Evolutionary conservation across 2,113 vertebrate species (phyloP), one percentile per base, ranked within the genome.

Genomic region (Oryzias celebensis): DNA sequence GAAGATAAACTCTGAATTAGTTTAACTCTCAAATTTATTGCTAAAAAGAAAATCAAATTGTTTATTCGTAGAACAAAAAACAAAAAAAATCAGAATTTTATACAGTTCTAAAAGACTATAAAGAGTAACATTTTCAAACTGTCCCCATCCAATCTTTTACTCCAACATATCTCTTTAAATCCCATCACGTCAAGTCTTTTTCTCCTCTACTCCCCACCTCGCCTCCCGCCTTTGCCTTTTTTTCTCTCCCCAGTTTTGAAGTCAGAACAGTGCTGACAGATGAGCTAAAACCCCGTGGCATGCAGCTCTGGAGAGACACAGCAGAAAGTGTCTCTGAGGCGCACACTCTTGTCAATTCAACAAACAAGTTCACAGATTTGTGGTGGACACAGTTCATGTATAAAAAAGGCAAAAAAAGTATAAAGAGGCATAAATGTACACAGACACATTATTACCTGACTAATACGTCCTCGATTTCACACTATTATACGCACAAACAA

Each of bases 241-340:
- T 50, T 54, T 68, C 52, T 58, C 14, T 13, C 50, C 18, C 50
- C n/a, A 16, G 22, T 59, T 80, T 52, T 65, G 67, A 80, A 70
- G 52, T 78, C 68, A 65, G 58, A 70, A 8, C 65, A 1, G 72
- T 10, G 68, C 63, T 82, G 80, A 81, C 78, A 76, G 80, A 80
- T 16, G 17, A 18, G 62, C 62, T 70, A 59, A 36, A 82, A 82
- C 62, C 70, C 73, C 28, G 41, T 62, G 73, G 60, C 71, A 73
- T 63, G 75, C 3, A 14, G 26, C 15, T n/a, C 49, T n/a, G 13
- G 31, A 56, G 69, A 71, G 68, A 62, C 54, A 17, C 24, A 14
- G 65, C 62, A 66, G 65, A 81, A 73, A 68, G 43, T 58, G 58
- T 24, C 12, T 18, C 61, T 3, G 16, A 5, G 4, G 28, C 45